Percentiles rank a stretch among this genome's conserved stretches.
These are phyloP conservation scores for Coccyzus lansbergi DNA, from an alignment of 2,797 vertebrate genomes.

Conservation along the genomic window DNA sequence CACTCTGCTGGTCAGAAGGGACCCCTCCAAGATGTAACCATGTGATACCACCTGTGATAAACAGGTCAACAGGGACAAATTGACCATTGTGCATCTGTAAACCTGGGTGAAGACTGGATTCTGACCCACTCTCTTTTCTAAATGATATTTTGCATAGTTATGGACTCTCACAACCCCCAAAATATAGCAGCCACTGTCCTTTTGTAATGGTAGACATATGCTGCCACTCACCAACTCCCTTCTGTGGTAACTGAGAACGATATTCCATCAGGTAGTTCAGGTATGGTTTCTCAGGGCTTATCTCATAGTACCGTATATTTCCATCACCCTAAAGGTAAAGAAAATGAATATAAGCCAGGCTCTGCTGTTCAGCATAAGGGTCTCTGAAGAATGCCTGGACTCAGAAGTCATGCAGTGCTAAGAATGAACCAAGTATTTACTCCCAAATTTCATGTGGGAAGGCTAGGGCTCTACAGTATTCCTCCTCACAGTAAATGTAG, in stretches of 20 bases:
- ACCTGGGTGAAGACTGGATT: not conserved
- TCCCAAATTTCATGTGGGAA: not conserved
- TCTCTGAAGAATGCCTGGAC: not conserved
- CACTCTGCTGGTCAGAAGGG: not conserved
- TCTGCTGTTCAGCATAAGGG: not conserved
- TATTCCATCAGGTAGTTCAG: slow-evolving; percentile 90
- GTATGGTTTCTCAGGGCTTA: slow-evolving; percentile 90
- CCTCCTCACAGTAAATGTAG: not conserved
- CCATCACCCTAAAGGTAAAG: slow-evolving; percentile 88
- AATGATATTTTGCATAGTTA: not conserved
- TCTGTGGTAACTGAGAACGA: slow-evolving; percentile 90
- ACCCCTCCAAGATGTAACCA: not conserved
- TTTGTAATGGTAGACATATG: not conserved
- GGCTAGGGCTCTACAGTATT: not conserved
- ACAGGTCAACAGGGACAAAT: not conserved
- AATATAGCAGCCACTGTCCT: not conserved
- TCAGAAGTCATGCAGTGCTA: not conserved
- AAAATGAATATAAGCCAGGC: not conserved
- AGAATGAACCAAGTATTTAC: not conserved
- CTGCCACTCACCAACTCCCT: slow-evolving; percentile 89
- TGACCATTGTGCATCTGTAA: not conserved
- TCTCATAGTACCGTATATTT: slow-evolving; percentile 96
- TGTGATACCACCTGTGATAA: not conserved
- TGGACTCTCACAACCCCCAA: not conserved
- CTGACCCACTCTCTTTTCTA: not conserved